Base-by-base conservation (phyloP, 1,140 invertebrate species). In the Maniola jurtina region DNA sequence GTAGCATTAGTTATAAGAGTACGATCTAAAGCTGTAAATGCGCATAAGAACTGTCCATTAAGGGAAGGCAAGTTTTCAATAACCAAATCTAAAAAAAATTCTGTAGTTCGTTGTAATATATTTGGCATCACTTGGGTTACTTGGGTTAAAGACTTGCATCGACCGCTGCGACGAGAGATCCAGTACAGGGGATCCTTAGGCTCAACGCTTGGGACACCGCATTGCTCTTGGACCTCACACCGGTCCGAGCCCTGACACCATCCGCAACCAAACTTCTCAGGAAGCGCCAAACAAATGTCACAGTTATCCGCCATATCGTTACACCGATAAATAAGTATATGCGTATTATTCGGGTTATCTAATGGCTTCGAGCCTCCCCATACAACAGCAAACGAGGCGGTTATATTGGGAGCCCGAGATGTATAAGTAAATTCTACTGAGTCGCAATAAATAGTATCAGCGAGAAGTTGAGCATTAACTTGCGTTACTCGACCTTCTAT, bases 231-330 rank as follows among this genome's bases (percentile, higher is more conserved):
- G 11, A 98, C 97, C 91, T 98, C 96, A 88, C 97, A 98, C 59
- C 95, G 93, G 81, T 96, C 95, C 0, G 96, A 97, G 59, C 95
- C 96, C 81, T 97, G 96, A 87, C 97, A 98, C 97, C 97, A 98
- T 45, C 97, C 97, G 87, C 97, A 98, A 66, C 95, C 95, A 85
- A 97, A 98, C 86, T 98, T 98, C 75, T 97, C 95, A 2, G 96
- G 93, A 45, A 98, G 92, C 34, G 97, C 97, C 72, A 98, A 89
- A 86, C 97, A 98, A 93, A 98, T 97, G 13, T 97, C 97, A 90
- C 97, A 98, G 90, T 98, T 98, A 83, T 98, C 96, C 9, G 97
- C 97, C 97, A 98, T 98, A 84, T 97, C 96, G 52, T 96, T 94
- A 91, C 97, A 98, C 48, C 97, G 94, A 90, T 98, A 98, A 72